Percentiles rank a stretch among this genome's conserved stretches.
Conservation (phyloP, 2,888 invertebrate species). For the Caenorhabditis panamensis region DNA sequence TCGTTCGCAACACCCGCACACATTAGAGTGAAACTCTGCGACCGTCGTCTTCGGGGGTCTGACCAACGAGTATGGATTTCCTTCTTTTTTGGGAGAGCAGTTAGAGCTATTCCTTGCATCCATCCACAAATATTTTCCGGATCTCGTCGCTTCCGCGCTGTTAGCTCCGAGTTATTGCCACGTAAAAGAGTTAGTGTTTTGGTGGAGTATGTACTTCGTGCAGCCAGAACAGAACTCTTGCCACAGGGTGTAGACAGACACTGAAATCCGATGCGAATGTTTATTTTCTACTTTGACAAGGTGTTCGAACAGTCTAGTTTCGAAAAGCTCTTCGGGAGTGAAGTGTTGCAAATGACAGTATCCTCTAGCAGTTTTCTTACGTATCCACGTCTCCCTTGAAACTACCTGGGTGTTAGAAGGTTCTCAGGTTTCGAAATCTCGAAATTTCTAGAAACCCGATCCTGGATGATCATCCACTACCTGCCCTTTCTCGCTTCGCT, state of each 20-base stretch:
- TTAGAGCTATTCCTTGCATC: too few relatives aligned
- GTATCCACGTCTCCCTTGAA: neutral
- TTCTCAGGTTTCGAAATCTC: neutral
- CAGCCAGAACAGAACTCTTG: too few relatives aligned
- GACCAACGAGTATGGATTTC: neutral
- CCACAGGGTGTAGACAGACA: too few relatives aligned
- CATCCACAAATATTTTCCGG: constrained; percentile 11
- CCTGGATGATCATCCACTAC: neutral
- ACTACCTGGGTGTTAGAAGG: neutral
- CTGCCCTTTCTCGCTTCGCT: neutral
- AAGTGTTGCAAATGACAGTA: neutral
- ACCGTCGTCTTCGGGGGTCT: too few relatives aligned
- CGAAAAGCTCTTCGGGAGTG: neutral
- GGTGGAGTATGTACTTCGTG: neutral
- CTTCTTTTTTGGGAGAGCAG: neutral
- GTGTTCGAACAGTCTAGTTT: neutral
- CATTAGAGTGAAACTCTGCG: neutral
- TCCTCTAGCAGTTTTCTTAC: neutral
- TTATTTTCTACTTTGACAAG: neutral
- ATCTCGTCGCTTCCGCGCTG: constrained; percentile 8
- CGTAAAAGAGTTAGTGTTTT: neutral
- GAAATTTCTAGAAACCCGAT: neutral
- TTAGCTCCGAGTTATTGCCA: neutral
- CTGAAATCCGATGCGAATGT: neutral
- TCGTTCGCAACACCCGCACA: constrained; percentile 12